Conservation (phyloP, 2,113 vertebrate species). For the Empidonax alnorum region DNA sequence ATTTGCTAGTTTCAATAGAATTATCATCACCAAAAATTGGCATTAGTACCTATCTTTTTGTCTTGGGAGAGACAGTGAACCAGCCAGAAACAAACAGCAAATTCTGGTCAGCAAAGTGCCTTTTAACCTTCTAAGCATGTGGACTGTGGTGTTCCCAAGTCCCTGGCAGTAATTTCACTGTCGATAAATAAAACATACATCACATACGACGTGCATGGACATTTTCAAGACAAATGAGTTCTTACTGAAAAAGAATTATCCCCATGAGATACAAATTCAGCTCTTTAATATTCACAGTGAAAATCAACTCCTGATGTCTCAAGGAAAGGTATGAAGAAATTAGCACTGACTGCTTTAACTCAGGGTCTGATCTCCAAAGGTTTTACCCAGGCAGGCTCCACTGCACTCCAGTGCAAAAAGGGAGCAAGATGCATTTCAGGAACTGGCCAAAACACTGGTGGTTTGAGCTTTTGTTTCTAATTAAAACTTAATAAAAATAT, state of each 20-base stretch:
- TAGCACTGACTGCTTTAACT: not conserved
- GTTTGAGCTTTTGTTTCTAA: not conserved
- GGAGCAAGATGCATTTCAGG: not conserved
- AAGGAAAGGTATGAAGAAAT: not conserved
- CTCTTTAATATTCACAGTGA: not conserved
- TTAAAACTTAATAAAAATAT: slow-evolving; percentile 34
- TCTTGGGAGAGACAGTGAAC: not conserved
- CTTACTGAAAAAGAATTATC: not conserved
- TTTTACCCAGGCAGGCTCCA: not conserved
- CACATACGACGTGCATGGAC: not conserved
- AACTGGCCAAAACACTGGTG: not conserved
- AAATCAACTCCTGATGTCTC: not conserved
- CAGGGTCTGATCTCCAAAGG: not conserved
- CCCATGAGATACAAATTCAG: not conserved
- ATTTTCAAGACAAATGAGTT: not conserved
- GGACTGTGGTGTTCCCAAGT: not conserved
- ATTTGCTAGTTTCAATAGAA: not conserved
- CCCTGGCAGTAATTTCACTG: not conserved
- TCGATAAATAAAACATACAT: not conserved
- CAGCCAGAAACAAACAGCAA: not conserved
- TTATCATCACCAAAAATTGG: not conserved
- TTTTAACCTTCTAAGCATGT: not conserved
- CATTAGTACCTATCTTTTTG: not conserved
- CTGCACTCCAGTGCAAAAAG: not conserved
- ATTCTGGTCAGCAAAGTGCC: not conserved